These are phyloP conservation scores for Andrena hattorfiana DNA, from an alignment of 2,888 invertebrate genomes.

Conservation along the genomic window DNA sequence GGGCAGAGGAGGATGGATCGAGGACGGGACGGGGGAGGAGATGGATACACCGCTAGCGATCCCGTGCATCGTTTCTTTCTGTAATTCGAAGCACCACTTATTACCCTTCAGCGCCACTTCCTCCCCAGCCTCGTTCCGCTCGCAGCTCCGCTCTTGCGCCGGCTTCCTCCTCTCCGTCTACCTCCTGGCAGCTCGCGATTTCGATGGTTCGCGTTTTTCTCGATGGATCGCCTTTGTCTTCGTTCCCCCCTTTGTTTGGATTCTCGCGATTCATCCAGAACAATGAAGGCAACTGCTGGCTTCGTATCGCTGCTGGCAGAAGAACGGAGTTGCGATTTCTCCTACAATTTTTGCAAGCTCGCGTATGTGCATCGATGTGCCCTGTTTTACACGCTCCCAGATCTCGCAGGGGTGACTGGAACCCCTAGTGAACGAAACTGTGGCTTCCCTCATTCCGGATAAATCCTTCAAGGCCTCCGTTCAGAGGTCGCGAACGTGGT, in stretches of 20 bases:
- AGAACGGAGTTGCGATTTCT: no score
- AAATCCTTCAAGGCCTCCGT: not conserved
- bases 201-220: not conserved
- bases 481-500: slow-evolving; percentile 3
- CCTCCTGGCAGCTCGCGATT: not conserved
- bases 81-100: slow-evolving; percentile 32
- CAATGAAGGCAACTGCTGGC: not conserved
- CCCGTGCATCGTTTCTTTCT: slow-evolving; percentile 36
- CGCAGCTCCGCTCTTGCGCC: not conserved
- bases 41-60: slow-evolving; percentile 36
- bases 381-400: no score
- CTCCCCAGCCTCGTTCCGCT: not conserved
- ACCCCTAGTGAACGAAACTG: no score
- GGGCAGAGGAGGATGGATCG: not conserved
- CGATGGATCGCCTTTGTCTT: slow-evolving; percentile 1
- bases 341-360: no score
- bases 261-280: not conserved
- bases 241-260: not conserved
- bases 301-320: no score
- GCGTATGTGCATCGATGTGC: no score
- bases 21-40: not conserved
- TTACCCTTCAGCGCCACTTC: slow-evolving; percentile 35
- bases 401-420: no score
- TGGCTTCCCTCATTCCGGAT: not conserved
- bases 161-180: not conserved